Conservation (phyloP, 2,113 vertebrate genomes). For the Puma concolor region DNA sequence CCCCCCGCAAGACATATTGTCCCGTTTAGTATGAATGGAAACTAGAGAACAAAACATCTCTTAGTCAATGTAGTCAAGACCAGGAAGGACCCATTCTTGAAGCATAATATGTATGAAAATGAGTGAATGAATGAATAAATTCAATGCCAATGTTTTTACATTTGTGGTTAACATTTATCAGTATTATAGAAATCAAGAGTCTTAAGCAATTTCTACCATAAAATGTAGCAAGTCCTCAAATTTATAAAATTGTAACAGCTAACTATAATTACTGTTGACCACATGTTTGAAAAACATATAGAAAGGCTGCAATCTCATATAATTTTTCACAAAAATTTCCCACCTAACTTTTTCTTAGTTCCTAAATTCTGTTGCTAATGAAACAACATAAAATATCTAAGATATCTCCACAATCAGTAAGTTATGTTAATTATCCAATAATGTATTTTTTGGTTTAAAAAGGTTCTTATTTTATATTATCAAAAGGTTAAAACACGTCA, state of each 20-base stretch:
- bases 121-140: not conserved
- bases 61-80: not conserved
- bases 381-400: not conserved
- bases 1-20: not conserved
- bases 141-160: not conserved
- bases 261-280: not conserved
- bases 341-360: not conserved
- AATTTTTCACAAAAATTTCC: not conserved
- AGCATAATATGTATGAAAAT: not conserved
- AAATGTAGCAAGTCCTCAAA: not conserved
- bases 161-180: not conserved
- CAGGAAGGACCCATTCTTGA: not conserved
- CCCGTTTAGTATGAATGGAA: not conserved
- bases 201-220: not conserved
- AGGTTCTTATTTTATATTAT: not conserved
- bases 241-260: conserved; percentile 3
- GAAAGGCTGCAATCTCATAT: not conserved
- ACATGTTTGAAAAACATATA: not conserved
- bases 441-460: not conserved
- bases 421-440: not conserved
- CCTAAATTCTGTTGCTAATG: not conserved
- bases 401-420: not conserved
- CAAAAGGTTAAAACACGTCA: not conserved
- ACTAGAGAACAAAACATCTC: not conserved
- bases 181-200: not conserved